Evolutionary conservation across 2,888 invertebrate genomes (phyloP).

Genomic region (Trichopria drosophilae): DNA sequence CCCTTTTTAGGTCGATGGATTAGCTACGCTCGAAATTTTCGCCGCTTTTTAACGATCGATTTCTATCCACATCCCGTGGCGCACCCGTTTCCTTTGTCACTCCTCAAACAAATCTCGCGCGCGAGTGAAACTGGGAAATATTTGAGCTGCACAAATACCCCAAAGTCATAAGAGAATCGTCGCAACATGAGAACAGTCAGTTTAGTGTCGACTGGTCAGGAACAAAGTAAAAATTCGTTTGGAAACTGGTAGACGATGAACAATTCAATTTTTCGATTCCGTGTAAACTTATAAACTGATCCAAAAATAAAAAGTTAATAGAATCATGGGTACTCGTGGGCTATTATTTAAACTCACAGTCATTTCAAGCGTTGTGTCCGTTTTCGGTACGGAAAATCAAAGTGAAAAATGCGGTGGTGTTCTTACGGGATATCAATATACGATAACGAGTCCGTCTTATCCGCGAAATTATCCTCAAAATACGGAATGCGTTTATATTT

Average conservation of each 20-base stretch:
- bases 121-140: conserved; percentile 47
- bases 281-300: background rate
- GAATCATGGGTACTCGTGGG: background rate
- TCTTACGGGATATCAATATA: conserved; percentile 59
- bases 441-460: conserved; percentile 62
- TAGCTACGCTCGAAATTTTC: conserved; percentile 3
- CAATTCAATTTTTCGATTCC: background rate
- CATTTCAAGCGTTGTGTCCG: background rate
- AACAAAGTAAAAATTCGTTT: background rate
- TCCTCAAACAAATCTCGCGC: conserved; percentile 41
- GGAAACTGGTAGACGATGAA: background rate
- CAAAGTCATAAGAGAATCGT: conserved; percentile 43
- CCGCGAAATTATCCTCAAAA: conserved; percentile 59
- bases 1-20: background rate
- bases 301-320: background rate
- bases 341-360: background rate
- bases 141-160: conserved; percentile 45
- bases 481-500: conserved; percentile 59
- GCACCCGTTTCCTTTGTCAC: conserved; percentile 41
- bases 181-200: too few relatives aligned
- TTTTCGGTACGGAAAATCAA: conserved; percentile 12
- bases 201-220: conserved; percentile 39
- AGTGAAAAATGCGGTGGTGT: conserved; percentile 54
- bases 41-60: conserved; percentile 37
- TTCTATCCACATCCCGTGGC: conserved; percentile 50